Percentiles rank a stretch among this genome's conserved stretches.
Conservation (phyloP, 2,113 vertebrate genomes). For the Eudorcas thomsonii region DNA sequence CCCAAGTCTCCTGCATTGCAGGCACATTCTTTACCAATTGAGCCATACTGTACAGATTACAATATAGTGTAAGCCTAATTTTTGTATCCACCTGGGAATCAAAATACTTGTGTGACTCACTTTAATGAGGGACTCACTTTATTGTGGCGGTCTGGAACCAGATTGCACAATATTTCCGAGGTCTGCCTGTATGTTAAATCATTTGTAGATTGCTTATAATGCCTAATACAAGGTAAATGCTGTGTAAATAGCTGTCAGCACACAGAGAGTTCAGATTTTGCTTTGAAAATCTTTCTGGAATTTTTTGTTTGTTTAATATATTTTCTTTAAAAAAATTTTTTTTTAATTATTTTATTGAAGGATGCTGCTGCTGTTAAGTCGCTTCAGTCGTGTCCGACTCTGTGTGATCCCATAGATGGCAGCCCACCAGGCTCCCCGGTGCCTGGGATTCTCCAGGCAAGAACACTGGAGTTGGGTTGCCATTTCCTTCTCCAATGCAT, state of each 20-base stretch:
- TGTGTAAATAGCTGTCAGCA: neutral
- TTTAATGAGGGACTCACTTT: neutral
- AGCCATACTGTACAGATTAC: neutral
- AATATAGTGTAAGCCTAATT: neutral
- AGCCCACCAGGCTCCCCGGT: too few relatives aligned
- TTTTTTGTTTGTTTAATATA: neutral
- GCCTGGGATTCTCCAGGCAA: too few relatives aligned
- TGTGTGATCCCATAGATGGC: rapidly evolving
- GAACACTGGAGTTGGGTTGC: too few relatives aligned
- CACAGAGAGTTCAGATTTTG: neutral
- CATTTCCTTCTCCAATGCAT: too few relatives aligned
- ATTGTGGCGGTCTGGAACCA: neutral
- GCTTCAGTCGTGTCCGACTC: too few relatives aligned
- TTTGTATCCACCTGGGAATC: neutral
- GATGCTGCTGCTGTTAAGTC: too few relatives aligned
- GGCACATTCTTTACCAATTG: neutral
- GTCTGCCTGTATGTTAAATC: neutral
- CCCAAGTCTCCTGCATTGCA: neutral
- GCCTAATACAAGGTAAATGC: neutral
- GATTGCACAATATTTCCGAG: neutral
- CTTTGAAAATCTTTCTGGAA: neutral
- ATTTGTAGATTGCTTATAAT: neutral
- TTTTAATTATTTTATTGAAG: too few relatives aligned
- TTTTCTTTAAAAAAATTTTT: too few relatives aligned
- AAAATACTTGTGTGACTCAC: neutral